These are phyloP conservation scores for Pseudomyrmex pallidus DNA, from an alignment of 1,140 invertebrate species.

Conservation along the genomic window DNA sequence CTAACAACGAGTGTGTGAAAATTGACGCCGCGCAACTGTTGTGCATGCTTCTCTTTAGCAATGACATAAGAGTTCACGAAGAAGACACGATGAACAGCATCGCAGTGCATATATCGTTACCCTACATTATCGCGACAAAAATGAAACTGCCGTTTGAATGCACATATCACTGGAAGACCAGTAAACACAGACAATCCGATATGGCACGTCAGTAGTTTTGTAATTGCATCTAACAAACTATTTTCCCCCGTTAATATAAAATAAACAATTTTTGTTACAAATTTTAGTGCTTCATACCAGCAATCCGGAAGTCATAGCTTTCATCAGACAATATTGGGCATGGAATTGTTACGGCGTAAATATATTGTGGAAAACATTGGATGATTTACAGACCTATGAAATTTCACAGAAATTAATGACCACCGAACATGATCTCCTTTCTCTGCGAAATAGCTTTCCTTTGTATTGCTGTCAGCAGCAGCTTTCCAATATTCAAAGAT, in stretches of 20 bases:
- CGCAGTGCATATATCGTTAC: conserved; percentile 84
- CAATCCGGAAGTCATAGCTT: conserved; percentile 71
- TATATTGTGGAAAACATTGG: conserved; percentile 74
- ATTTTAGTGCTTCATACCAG: conserved; percentile 71
- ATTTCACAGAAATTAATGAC: conserved; percentile 80
- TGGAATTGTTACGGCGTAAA: conserved; percentile 83
- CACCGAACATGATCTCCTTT: conserved; percentile 82
- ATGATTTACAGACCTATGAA: conserved; percentile 67
- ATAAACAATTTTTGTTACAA: conserved; percentile 11
- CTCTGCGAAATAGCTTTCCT: conserved; percentile 84
- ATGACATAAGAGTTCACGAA: conserved; percentile 80
- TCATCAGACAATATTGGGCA: conserved; percentile 79
- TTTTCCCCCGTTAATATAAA: not conserved
- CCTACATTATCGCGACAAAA: conserved; percentile 81
- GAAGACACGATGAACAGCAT: conserved; percentile 65
- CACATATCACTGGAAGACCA: conserved; percentile 84
- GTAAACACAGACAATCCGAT: conserved; percentile 79
- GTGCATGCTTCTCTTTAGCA: conserved; percentile 84
- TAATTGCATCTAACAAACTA: not conserved
- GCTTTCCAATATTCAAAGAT: conserved; percentile 87
- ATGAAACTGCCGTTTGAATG: conserved; percentile 84
- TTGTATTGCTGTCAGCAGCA: conserved; percentile 84
- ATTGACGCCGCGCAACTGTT: conserved; percentile 83
- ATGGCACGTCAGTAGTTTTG: conserved; percentile 75
- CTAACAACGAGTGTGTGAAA: conserved; percentile 84